These are phyloP conservation scores for Phalloptychus januarius DNA, from an alignment of 2,797 vertebrate species.

Conservation along the genomic window DNA sequence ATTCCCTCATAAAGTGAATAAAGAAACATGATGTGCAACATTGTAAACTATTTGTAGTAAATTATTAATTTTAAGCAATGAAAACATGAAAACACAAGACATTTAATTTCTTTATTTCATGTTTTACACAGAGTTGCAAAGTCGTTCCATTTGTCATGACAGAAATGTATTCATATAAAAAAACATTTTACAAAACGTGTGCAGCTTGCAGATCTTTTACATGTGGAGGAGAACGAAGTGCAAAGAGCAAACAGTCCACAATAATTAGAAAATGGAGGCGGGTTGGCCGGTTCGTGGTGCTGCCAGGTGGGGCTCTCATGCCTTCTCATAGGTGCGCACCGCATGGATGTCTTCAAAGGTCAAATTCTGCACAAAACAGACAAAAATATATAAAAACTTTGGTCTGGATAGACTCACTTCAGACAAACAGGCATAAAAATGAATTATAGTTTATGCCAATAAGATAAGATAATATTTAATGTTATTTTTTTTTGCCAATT, in stretches of 20 bases:
- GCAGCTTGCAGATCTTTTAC: conserved; percentile 57
- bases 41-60: not conserved
- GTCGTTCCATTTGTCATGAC: conserved; percentile 58
- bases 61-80: not conserved
- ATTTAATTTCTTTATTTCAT: conserved; percentile 65
- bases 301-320: conserved; percentile 70
- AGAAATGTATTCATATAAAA: conserved; percentile 69
- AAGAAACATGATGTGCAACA: not conserved
- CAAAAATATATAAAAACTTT: not conserved
- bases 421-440: not conserved
- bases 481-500: not conserved
- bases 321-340: conserved; percentile 93
- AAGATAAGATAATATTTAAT: not conserved
- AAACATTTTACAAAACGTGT: conserved; percentile 64
- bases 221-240: conserved; percentile 63
- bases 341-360: conserved; percentile 88
- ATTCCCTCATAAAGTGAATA: not conserved
- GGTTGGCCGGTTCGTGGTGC: conserved; percentile 52
- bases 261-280: conserved; percentile 58
- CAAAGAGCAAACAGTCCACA: conserved; percentile 72
- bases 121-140: conserved; percentile 65
- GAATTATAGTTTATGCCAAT: not conserved
- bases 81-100: not conserved
- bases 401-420: not conserved
- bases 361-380: conserved; percentile 82